Evolutionary conservation across 2,888 invertebrate species (phyloP).

Genomic region (Sabellastarte sp.): DNA sequence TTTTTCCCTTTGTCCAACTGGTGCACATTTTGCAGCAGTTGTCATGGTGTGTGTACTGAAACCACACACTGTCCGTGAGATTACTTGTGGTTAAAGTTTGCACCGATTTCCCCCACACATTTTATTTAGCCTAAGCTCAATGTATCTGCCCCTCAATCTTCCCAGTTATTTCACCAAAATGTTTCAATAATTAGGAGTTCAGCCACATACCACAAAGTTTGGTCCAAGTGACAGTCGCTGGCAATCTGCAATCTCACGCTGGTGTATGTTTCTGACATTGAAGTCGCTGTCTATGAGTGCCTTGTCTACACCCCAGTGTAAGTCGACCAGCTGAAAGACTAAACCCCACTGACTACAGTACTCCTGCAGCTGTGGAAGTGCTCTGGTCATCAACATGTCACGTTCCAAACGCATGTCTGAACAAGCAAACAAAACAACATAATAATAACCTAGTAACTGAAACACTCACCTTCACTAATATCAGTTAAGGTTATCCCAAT

Average conservation of each 20-base stretch:
- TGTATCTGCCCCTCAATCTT: background rate
- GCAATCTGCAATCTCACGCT: slow-evolving; percentile 17
- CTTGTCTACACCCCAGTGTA: slow-evolving; percentile 13
- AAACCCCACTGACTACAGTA: slow-evolving; percentile 18
- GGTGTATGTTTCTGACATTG: background rate
- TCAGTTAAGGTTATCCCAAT: too few species aligned
- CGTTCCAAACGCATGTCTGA: slow-evolving; percentile 24
- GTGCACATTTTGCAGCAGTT: too few species aligned
- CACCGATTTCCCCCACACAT: too few species aligned
- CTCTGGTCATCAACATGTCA: slow-evolving; percentile 12
- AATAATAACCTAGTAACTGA: too few species aligned
- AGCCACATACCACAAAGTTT: slow-evolving; percentile 24
- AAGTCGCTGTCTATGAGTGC: background rate
- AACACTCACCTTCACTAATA: too few species aligned
- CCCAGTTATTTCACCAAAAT: background rate
- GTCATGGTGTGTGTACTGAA: too few species aligned
- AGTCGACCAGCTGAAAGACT: slow-evolving; percentile 23
- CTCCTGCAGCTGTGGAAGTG: slow-evolving; percentile 17
- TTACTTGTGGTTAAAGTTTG: too few species aligned
- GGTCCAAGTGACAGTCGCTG: slow-evolving; percentile 20
- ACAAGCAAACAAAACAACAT: too few species aligned
- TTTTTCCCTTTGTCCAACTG: too few species aligned
- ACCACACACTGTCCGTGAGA: too few species aligned
- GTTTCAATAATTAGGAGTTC: too few species aligned
- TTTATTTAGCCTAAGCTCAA: too few species aligned